phyloP scores from a whole-genome alignment of 2,797 vertebrate species.

The Peromyscus melanophrys region DNA sequence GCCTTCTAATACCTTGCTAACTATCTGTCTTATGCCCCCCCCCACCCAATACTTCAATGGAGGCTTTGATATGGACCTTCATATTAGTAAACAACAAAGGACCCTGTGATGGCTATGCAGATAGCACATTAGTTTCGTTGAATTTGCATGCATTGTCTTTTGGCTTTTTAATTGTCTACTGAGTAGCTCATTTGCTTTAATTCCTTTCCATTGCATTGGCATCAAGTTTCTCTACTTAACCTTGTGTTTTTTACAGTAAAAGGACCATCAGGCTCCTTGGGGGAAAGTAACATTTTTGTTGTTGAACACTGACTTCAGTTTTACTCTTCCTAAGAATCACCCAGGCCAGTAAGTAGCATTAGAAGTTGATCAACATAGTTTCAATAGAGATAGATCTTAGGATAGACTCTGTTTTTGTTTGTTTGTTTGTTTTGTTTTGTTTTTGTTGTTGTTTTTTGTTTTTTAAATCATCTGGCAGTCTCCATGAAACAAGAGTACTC shows the following conservation, averaged over 20 bases:
- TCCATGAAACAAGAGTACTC: not conserved
- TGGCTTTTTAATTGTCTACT: not conserved
- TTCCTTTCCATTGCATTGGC: not conserved
- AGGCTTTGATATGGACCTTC: not conserved
- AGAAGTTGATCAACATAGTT: not conserved
- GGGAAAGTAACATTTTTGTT: not conserved
- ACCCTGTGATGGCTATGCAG: not conserved
- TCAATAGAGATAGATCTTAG: not conserved
- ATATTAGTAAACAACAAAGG: not conserved
- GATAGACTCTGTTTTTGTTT: not conserved
- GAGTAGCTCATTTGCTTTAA: not conserved
- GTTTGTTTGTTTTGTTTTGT: no score
- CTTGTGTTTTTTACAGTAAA: not conserved
- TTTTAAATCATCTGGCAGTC: not conserved
- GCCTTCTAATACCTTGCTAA: not conserved
- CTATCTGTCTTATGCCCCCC: rapidly evolving
- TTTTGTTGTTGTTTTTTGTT: not conserved
- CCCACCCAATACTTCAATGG: rapidly evolving
- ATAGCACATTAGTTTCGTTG: not conserved
- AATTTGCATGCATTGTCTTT: not conserved
- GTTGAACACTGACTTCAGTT: not conserved
- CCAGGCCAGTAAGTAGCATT: not conserved
- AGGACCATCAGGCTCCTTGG: not conserved
- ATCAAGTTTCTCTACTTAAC: not conserved
- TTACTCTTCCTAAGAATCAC: not conserved